These are phyloP conservation scores for Plusia festucae DNA, from an alignment of 2,888 invertebrate species.

Conservation along the genomic window DNA sequence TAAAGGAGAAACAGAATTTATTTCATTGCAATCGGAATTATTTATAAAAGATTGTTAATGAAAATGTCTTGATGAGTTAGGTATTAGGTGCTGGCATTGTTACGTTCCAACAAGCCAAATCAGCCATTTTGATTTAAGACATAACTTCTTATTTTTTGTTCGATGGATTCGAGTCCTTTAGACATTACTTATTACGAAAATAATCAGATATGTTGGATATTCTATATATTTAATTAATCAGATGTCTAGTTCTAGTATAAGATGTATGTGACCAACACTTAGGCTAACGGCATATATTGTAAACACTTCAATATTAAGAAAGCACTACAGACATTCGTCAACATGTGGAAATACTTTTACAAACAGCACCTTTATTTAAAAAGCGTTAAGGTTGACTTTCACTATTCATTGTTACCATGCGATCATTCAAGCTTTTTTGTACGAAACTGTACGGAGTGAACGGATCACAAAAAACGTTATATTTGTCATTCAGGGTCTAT, in stretches of 20 bases:
- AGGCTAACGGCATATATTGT: too few relatives aligned
- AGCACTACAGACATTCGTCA: not conserved
- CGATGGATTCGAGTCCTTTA: too few relatives aligned
- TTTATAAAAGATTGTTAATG: not conserved
- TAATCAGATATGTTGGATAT: too few relatives aligned
- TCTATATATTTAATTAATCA: too few relatives aligned
- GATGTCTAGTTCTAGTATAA: too few relatives aligned
- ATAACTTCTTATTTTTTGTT: too few relatives aligned
- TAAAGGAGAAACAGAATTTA: constrained; percentile 20
- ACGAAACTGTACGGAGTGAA: not conserved
- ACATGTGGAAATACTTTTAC: not conserved
- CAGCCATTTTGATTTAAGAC: too few relatives aligned
- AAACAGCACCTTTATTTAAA: not conserved
- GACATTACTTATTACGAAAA: too few relatives aligned
- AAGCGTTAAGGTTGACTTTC: not conserved
- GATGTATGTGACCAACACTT: too few relatives aligned
- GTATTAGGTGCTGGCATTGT: not conserved
- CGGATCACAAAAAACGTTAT: not conserved
- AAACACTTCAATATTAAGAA: not conserved
- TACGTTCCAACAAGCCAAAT: too few relatives aligned
- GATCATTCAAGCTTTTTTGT: not conserved
- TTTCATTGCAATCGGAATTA: constrained; percentile 11
- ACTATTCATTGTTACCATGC: not conserved
- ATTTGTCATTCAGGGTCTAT: too few relatives aligned
- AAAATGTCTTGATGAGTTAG: not conserved